These are phyloP conservation scores for cattle (Bos taurus) DNA, from an alignment of 2,113 vertebrate species.

Conservation along the genomic window ARS-UCD2.0 NC_037343.1:5295501-5296000, in stretches of 20 bases:
- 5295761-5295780: background rate
- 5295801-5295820: background rate
- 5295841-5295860: background rate
- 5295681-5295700: background rate
- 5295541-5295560: background rate
- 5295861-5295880: background rate
- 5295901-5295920: background rate
- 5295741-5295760: background rate
- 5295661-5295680: background rate
- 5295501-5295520: background rate
- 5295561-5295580: background rate
- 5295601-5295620: background rate
- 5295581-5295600: background rate
- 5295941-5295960: background rate
- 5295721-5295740: background rate
- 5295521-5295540: background rate
- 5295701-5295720: background rate
- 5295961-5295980: accelerated
- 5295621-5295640: background rate
- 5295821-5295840: background rate
- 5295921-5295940: background rate
- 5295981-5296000: background rate
- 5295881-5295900: background rate
- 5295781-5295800: background rate
- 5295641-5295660: background rate